Conservation (phyloP, 2,888 invertebrate genomes). For the Lycophotia porphyrea region DNA sequence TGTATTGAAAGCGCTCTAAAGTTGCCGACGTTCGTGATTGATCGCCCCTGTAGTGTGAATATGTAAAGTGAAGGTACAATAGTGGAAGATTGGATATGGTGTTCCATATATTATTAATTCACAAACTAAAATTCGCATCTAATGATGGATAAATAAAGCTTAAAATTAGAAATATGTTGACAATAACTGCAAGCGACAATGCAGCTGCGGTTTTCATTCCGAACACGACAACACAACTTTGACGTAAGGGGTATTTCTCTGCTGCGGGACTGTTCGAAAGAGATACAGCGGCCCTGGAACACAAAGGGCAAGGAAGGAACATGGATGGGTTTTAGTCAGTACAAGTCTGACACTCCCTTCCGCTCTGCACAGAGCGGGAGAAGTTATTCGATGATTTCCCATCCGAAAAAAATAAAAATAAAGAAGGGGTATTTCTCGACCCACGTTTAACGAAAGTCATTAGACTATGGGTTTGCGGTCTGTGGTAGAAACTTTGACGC, state of each 20-base stretch:
- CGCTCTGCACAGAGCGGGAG: too few relatives aligned
- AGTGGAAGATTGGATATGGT: slow-evolving; percentile 20
- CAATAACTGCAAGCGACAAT: neutral
- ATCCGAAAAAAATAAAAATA: too few relatives aligned
- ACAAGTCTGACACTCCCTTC: too few relatives aligned
- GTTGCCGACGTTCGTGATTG: slow-evolving; percentile 57
- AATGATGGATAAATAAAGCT: neutral
- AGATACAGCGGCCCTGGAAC: too few relatives aligned
- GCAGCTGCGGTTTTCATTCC: neutral
- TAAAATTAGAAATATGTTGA: neutral
- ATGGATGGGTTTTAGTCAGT: too few relatives aligned
- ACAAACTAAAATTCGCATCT: neutral
- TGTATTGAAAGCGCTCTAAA: slow-evolving; percentile 47
- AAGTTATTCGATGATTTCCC: too few relatives aligned
- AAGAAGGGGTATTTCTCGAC: too few relatives aligned
- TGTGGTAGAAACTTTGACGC: neutral
- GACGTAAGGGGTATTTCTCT: neutral
- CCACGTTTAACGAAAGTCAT: neutral
- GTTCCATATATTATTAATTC: slow-evolving; percentile 8
- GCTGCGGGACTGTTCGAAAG: too few relatives aligned
- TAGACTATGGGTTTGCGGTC: neutral
- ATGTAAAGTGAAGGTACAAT: slow-evolving; percentile 43
- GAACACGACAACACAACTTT: neutral
- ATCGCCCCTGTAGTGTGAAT: slow-evolving; percentile 52
- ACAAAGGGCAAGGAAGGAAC: too few relatives aligned